Base-by-base conservation (phyloP, 1,140 invertebrate species). In the Drosophila oshimai region DNA sequence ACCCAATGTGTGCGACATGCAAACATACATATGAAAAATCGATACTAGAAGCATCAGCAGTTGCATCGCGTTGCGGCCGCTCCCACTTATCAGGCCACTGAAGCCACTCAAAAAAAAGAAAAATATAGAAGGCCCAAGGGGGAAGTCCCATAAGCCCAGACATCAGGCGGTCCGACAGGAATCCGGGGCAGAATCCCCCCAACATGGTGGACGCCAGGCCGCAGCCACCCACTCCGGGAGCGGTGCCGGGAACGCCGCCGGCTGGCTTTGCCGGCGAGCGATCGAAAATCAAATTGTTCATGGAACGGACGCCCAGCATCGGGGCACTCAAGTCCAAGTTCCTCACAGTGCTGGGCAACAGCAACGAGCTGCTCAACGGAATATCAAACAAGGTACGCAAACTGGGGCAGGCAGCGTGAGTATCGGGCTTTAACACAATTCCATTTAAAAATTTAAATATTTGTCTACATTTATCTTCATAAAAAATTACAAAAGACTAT, bases 251-350 rank as follows among this genome's bases (percentile, higher is more conserved):
- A 42, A 83, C 84, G n/a, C 74, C 84, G 7, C 72, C 89, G 34
- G 64, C 83, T 37, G 73, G 84, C 17, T 87, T 89, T 36, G 81
- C 80, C 68, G 88, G 88, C 4, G 90, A 90, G 49, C 81, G 89
- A 39, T 91, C 90, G 4, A 90, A 90, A 74, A 91, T 92, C 44
- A 92, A 91, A 81, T 73, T 86, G 33, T 90, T 92, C 50, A 91
- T 92, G 90, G 91, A 83, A 20, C 77, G 90, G 3, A 91, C 91
- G 1, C 91, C 91, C 41, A 90, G 89, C 31, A 91, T 90, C 55
- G 89, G 89, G 4, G 86, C 91, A 31, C 65, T 92, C 9, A 92
- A 91, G 67, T 91, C 91, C 24, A 91, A 91, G 70, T 91, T 92
- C 69, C 60, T 92, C 36, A 91, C 91, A 4, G 91, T 92, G 39